Base-by-base conservation (phyloP, 2,797 vertebrate species). In the Trichosurus vulpecula region DNA sequence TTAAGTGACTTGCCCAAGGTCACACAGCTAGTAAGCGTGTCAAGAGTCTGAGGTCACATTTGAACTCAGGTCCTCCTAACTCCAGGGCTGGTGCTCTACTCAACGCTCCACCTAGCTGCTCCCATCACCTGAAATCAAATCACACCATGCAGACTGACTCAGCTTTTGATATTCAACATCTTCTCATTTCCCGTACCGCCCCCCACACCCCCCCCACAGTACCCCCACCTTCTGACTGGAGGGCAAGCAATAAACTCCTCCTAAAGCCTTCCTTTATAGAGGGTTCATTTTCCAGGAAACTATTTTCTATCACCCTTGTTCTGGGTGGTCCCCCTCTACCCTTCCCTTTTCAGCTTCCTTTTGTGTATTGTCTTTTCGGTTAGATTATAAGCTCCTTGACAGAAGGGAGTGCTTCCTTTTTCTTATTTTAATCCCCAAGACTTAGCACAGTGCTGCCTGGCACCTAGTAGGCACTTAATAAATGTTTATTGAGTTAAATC, bases 201-300 rank as follows among this genome's bases (percentile, higher is more conserved):
- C 35, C 14, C 16, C 8, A 6, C n/a, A 16, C n/a, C 61, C 0
- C 16, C 16, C 14, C 16, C 9, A 13, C n/a, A n/a, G 8, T 0
- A 41, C 13, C 14, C 12, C 22, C 41, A 22, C 22, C 74, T 35
- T 74, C 35, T 74, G 61, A 41, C 2, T 25, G 22, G 66, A 81
- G 41, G n/a, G n/a, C 13, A 35, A 74, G 2, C 66, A 74, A 41
- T 41, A 41, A 74, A 41, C 0, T 41, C 8, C 74, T 47, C 22
- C n/a, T 81, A 47, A 81, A 25, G 22, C 22, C 41, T 47, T 81
- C 41, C 9, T 81, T 81, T 81, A 81, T 10, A 27, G 22, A 47
- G 19, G n/a, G n/a, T 66, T 41, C n/a, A 25, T 66, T 81, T 47
- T 47, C n/a, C 25, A 47, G 22, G 74, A n/a, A 47, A 47, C 41